Evolutionary conservation across 2,888 invertebrate species (phyloP).

Genomic region (Trimorus sp.): DNA sequence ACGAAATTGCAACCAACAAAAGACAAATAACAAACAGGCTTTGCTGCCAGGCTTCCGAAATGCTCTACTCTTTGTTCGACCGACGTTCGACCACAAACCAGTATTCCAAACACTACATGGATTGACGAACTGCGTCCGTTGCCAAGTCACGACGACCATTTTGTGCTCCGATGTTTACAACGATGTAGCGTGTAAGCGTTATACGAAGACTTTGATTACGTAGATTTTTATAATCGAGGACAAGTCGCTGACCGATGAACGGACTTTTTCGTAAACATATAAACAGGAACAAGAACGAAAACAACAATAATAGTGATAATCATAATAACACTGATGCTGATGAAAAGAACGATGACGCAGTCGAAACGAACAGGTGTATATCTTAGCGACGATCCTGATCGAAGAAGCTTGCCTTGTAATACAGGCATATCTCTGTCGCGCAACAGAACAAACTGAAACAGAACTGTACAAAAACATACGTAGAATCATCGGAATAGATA

Average conservation of each 20-base stretch:
- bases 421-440: constrained; percentile 68
- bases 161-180: constrained; percentile 61
- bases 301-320: no score
- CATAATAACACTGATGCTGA: no score
- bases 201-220: constrained; percentile 50
- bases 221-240: constrained; percentile 56
- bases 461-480: constrained; percentile 61
- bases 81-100: constrained; percentile 33
- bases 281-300: constrained; percentile 13
- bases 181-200: constrained; percentile 61
- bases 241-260: constrained; percentile 42
- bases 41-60: no score
- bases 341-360: no score
- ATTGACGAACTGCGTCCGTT: constrained; percentile 40
- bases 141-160: constrained; percentile 40
- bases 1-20: constrained; percentile 33
- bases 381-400: constrained; percentile 51
- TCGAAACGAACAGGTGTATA: constrained; percentile 23
- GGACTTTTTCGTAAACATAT: constrained; percentile 44
- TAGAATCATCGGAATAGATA: constrained; percentile 46
- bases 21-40: constrained; percentile 20
- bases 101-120: constrained; percentile 25
- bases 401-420: constrained; percentile 66
- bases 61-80: constrained; percentile 28
- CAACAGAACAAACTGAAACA: constrained; percentile 55